Percentiles rank a stretch among this genome's conserved stretches.
Conservation (phyloP, 2,113 vertebrate species). For the human (Homo sapiens) region DNA sequence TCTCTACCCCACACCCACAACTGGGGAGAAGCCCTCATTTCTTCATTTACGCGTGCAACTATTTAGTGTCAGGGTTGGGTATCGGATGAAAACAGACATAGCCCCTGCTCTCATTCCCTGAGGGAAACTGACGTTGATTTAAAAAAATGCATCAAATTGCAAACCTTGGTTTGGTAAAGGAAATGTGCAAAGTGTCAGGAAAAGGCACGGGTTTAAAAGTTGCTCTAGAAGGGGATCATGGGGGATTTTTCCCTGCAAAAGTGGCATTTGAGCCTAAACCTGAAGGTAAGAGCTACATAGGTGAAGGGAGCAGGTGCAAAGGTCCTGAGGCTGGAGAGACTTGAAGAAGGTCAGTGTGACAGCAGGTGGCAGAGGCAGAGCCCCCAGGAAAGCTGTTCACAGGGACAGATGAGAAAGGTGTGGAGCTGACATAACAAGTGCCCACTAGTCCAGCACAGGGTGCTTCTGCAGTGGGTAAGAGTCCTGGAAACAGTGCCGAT, state of each 20-base stretch:
- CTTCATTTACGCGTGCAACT: fast-evolving
- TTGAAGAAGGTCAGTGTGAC: background rate
- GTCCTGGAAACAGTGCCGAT: background rate
- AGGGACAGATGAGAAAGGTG: background rate
- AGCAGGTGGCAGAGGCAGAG: background rate
- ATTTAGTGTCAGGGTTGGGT: too few species aligned
- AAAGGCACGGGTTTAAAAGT: fast-evolving
- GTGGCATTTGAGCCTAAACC: too few species aligned
- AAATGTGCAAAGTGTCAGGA: fast-evolving
- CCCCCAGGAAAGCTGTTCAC: background rate
- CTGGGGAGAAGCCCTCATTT: background rate
- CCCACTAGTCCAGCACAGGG: too few species aligned
- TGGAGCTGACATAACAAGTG: fast-evolving
- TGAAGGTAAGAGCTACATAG: background rate
- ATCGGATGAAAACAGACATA: fast-evolving
- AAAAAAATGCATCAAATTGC: background rate
- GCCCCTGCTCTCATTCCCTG: fast-evolving
- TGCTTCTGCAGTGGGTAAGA: fast-evolving
- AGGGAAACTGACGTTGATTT: background rate
- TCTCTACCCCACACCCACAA: fast-evolving
- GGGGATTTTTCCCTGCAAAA: background rate
- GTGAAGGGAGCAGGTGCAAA: background rate
- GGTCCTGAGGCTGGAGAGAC: background rate
- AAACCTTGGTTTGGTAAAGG: background rate
- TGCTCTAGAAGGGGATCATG: too few species aligned